A percentile compares a stretch with the other conserved stretches of the same genome.
Evolutionary conservation across 2,888 invertebrate species (phyloP).

Genomic region (Caenorhabditis sinica): DNA sequence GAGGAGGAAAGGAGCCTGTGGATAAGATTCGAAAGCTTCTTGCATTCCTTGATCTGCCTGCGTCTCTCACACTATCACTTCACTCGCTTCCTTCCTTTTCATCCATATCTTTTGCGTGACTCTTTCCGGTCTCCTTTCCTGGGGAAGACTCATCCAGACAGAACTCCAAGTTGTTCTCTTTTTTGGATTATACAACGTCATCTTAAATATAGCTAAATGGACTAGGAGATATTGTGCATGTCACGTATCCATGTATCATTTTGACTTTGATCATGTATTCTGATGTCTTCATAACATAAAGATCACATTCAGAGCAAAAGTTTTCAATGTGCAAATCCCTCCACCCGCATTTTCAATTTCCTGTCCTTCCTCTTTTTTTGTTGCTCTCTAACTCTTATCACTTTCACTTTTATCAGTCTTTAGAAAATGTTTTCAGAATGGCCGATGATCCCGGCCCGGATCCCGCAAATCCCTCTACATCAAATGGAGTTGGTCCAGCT

Average conservation of each 20-base stretch:
- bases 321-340: background rate
- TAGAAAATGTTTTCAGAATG: slow-evolving; percentile 35
- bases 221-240: background rate
- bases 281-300: background rate
- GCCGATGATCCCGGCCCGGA: slow-evolving; percentile 19
- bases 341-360: background rate
- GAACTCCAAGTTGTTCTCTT: background rate
- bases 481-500: slow-evolving; percentile 19
- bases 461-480: slow-evolving; percentile 22
- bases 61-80: slow-evolving; percentile 15
- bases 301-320: background rate
- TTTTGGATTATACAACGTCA: background rate
- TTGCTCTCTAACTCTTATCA: background rate
- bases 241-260: no score
- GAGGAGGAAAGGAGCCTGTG: no score
- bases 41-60: slow-evolving; percentile 4
- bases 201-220: background rate
- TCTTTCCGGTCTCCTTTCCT: background rate
- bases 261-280: background rate
- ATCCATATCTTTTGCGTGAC: slow-evolving; percentile 25
- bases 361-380: background rate
- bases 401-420: background rate
- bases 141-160: background rate
- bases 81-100: background rate
- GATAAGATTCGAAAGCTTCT: no score